Percentiles rank a stretch among this genome's conserved stretches.
Evolutionary conservation across 1,140 invertebrate genomes (phyloP).

Genomic region (Meteorus sp.): DNA sequence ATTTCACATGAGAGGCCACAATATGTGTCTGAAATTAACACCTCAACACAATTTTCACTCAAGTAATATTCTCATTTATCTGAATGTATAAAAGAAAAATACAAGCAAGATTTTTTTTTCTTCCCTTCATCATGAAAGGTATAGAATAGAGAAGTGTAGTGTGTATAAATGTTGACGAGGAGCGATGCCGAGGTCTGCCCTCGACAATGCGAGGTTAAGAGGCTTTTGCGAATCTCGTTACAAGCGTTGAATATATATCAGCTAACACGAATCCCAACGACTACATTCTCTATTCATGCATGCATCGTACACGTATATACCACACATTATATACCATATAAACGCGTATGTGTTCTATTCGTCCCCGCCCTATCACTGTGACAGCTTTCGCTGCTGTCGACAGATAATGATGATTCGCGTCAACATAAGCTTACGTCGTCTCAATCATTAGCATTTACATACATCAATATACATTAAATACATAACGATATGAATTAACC

Average conservation of each 20-base stretch:
- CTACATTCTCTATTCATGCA: conserved; percentile 25
- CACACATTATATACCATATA: too few relatives aligned
- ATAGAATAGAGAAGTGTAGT: background rate
- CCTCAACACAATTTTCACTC: too few relatives aligned
- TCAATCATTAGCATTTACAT: conserved; percentile 7
- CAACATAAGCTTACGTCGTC: conserved; percentile 2
- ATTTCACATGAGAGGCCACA: too few relatives aligned
- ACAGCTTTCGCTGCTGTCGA: background rate
- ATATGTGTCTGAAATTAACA: too few relatives aligned
- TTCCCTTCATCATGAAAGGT: too few relatives aligned
- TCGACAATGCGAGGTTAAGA: conserved; percentile 40
- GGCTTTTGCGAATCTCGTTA: conserved; percentile 55
- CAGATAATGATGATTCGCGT: conserved; percentile 15
- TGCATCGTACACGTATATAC: background rate
- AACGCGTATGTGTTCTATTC: background rate
- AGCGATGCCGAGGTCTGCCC: conserved; percentile 17
- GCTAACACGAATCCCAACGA: conserved; percentile 48
- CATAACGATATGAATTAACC: background rate
- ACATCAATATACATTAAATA: too few relatives aligned
- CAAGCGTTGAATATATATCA: conserved; percentile 29
- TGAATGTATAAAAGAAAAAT: too few relatives aligned
- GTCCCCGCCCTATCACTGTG: conserved; percentile 8
- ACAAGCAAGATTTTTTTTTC: too few relatives aligned
- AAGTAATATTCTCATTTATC: too few relatives aligned
- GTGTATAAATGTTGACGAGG: background rate